Percentiles rank a stretch among this genome's conserved stretches.
Conservation (phyloP, 2,888 invertebrate species). For the Notodonta dromedarius region DNA sequence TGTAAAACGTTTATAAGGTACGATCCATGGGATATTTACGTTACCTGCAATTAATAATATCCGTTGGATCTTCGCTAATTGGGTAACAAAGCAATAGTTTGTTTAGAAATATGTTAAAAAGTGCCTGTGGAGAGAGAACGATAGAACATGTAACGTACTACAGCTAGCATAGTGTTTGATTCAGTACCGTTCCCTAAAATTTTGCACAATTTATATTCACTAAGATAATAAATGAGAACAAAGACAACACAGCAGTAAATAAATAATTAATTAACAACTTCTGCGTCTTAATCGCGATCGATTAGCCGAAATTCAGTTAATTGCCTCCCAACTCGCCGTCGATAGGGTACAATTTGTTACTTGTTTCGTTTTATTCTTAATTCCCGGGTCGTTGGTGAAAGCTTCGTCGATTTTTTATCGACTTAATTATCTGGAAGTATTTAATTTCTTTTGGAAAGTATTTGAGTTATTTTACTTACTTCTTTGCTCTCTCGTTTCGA, state of each 20-base stretch:
- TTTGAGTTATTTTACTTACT: background rate
- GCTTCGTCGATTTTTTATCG: constrained; percentile 37
- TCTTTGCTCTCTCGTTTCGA: no score
- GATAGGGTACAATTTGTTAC: constrained; percentile 49
- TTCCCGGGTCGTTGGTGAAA: constrained; percentile 28
- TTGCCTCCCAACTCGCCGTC: constrained; percentile 48
- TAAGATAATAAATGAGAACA: background rate
- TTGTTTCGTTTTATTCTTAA: constrained; percentile 50
- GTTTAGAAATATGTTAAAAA: no score
- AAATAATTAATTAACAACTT: constrained; percentile 52
- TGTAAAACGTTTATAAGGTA: no score
- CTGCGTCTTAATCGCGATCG: constrained; percentile 40
- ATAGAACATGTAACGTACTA: no score
- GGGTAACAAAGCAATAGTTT: no score
- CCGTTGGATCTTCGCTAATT: no score
- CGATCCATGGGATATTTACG: no score
- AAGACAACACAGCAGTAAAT: background rate
- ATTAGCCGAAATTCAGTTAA: constrained; percentile 49
- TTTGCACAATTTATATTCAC: background rate
- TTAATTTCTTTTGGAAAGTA: constrained; percentile 3
- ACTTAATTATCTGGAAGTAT: constrained; percentile 16
- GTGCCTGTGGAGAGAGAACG: no score
- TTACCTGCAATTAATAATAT: no score
- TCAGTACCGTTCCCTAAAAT: no score
- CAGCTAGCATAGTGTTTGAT: no score